These are phyloP conservation scores for Vombatus ursinus DNA, from an alignment of 2,113 vertebrate species.

Conservation along the genomic window DNA sequence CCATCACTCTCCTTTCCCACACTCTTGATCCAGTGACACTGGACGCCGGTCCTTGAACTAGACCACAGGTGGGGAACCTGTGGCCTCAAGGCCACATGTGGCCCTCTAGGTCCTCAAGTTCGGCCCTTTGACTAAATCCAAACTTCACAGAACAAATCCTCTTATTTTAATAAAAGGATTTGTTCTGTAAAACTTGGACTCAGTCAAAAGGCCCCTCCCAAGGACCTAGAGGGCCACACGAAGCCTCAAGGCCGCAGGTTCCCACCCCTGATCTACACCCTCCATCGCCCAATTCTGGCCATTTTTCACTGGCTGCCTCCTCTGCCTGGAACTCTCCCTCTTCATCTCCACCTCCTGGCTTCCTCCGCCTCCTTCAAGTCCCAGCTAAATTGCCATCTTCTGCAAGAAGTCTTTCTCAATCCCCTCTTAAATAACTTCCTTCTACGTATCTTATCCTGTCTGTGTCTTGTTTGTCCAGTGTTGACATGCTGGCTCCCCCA, in stretches of 20 bases:
- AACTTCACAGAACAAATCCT: too few relatives aligned
- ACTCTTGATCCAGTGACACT: neutral
- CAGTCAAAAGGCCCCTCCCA: too few relatives aligned
- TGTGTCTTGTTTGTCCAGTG: neutral
- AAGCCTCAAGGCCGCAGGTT: too few relatives aligned
- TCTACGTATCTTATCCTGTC: neutral
- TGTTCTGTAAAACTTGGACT: too few relatives aligned
- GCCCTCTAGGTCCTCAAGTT: too few relatives aligned
- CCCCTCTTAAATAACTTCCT: neutral
- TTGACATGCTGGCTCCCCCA: neutral
- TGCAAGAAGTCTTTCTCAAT: neutral
- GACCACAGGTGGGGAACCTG: neutral
- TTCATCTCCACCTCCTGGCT: neutral
- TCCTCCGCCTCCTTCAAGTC: neutral
- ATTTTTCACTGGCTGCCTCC: neutral
- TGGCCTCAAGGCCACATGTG: too few relatives aligned
- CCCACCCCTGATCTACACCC: neutral
- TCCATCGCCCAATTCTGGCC: neutral
- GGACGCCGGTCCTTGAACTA: neutral
- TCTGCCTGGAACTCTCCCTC: neutral
- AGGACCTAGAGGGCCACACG: too few relatives aligned
- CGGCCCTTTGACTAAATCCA: too few relatives aligned
- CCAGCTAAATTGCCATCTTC: neutral
- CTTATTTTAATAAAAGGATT: too few relatives aligned
- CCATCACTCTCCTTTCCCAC: neutral